A percentile compares a stretch with the other conserved stretches of the same genome.
These are phyloP conservation scores for Hypsibius dujardini DNA, from an alignment of 1,140 invertebrate species.

Conservation along the genomic window DNA sequence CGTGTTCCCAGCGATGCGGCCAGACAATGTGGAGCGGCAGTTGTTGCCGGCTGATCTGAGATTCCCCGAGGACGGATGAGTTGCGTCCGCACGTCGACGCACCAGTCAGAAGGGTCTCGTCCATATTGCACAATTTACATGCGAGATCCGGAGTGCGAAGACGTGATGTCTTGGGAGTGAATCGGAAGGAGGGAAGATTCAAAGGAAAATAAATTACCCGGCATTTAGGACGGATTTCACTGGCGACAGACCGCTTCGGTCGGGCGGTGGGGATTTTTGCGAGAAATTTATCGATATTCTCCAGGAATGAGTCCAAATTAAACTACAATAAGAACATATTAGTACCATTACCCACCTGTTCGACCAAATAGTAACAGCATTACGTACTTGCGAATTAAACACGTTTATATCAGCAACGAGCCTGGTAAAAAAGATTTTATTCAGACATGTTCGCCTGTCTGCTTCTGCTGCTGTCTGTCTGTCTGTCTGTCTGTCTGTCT, in stretches of 20 bases:
- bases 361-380: no score
- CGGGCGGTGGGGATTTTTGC: slow-evolving; percentile 48
- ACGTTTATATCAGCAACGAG: slow-evolving; percentile 49
- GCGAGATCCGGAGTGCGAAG: no score
- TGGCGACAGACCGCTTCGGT: slow-evolving; percentile 24
- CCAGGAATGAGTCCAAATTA: slow-evolving; percentile 48
- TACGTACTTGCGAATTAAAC: slow-evolving; percentile 48
- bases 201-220: slow-evolving; percentile 49
- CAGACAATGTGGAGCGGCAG: slow-evolving; percentile 46
- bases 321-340: slow-evolving; percentile 33
- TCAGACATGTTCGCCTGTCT: slow-evolving; percentile 41
- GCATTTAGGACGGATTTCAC: slow-evolving; percentile 42
- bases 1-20: slow-evolving; percentile 63
- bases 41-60: no score
- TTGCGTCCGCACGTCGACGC: no score
- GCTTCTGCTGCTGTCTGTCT: slow-evolving; percentile 65
- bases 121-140: no score
- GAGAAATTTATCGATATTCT: slow-evolving; percentile 43
- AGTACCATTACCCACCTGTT: no score
- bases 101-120: no score
- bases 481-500: no score
- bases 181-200: slow-evolving; percentile 22
- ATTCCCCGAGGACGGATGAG: no score
- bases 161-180: slow-evolving; percentile 7
- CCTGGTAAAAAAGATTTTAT: no score